Evolutionary conservation across 2,113 vertebrate genomes (phyloP), one percentile per base, ranked within the genome.

Genomic region (Eretmochelys imbricata): DNA sequence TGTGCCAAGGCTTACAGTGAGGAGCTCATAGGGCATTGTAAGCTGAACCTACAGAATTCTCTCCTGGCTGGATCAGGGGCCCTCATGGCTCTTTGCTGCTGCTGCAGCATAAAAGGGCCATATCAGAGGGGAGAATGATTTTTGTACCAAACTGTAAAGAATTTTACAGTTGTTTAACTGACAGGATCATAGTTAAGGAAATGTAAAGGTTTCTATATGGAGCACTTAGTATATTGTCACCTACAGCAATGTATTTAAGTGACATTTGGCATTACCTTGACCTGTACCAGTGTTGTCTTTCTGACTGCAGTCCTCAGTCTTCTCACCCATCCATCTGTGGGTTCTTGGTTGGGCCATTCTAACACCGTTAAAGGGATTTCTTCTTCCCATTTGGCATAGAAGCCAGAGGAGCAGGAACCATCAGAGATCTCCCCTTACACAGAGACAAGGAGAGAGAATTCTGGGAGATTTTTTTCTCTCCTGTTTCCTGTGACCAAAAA

Each of bases 91-190:
- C 42, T 50, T 75, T 35, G 22, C 54, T 89, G 9, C 46, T 11
- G 4, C n/a, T 5, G 19, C 5, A 17, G 2, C 31, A 50, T 19
- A 80, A 20, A 82, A 49, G 51, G 31, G 69, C 72, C 3, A 8
- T 76, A 46, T 46, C 24, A n/a, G 4, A 50, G 10, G 84, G 53
- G 1, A 42, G 3, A 82, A 1, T 50, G 3, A 25, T 42, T 42
- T 91, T 79, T 84, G 3, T 10, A 95, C 84, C 85, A 69, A 88
- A 93, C 8, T 54, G 42, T 12, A 50, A 49, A 69, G 51, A 84
- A 55, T n/a, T 72, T 20, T 72, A n/a, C 27, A 96, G 5, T 19
- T 84, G 78, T 93, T 35, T 10, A 94, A 89, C 90, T 89, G 84
- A 89, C 88, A 89, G 87, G 31, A 12, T 80, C 93, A 69, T 6